A percentile compares a stretch with the other conserved stretches of the same genome.
Conservation (phyloP, 2,888 invertebrate genomes). For the Trichopria drosophilae region DNA sequence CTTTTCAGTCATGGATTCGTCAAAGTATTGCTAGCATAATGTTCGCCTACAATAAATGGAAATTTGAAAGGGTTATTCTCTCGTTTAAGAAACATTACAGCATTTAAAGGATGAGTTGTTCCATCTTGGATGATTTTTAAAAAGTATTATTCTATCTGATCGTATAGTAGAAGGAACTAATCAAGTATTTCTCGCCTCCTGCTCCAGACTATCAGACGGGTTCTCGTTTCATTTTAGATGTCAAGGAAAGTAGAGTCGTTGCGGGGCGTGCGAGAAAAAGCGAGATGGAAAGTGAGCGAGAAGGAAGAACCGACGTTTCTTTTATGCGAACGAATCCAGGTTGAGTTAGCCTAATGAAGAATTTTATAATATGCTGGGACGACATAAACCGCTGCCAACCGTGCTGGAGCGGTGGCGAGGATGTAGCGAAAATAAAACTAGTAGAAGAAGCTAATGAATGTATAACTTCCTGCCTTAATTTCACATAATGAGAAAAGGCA, state of each 20-base stretch:
- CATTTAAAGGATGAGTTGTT: not conserved
- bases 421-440: constrained; percentile 31
- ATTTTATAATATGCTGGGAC: constrained; percentile 39
- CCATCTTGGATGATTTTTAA: too few relatives aligned
- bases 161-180: too few relatives aligned
- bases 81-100: constrained; percentile 2
- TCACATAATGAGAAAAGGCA: constrained; percentile 34
- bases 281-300: constrained; percentile 28
- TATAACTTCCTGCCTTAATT: constrained; percentile 38
- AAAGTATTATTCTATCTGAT: too few relatives aligned
- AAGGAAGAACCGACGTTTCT: constrained; percentile 22
- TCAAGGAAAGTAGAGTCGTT: too few relatives aligned
- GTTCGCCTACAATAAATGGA: too few relatives aligned
- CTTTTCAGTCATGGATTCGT: too few relatives aligned
- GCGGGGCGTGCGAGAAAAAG: too few relatives aligned
- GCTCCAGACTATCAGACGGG: constrained; percentile 32
- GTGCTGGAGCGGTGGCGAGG: constrained; percentile 24
- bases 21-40: too few relatives aligned
- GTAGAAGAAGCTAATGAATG: constrained; percentile 37
- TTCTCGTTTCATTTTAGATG: constrained; percentile 43
- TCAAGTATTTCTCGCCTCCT: constrained; percentile 45
- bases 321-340: constrained; percentile 36
- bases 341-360: constrained; percentile 44
- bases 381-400: constrained; percentile 22
- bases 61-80: too few relatives aligned